Base-by-base conservation (phyloP, 1,140 invertebrate species). In the Ectropis grisescens region DNA sequence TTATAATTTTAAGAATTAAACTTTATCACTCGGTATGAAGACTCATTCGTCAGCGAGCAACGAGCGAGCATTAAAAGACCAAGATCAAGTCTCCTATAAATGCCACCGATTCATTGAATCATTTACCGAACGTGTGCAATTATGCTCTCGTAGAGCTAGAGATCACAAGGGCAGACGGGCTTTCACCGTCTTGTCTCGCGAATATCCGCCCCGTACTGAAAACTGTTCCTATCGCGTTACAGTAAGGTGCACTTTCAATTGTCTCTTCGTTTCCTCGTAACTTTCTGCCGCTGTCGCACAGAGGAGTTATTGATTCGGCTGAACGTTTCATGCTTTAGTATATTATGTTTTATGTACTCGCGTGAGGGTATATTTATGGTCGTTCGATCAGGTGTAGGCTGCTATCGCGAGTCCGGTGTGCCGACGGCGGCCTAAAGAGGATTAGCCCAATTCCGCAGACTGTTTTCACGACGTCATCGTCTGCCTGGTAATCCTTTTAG, bases 91-190 rank as follows among this genome's bases (percentile, higher is more conserved):
- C n/a, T n/a, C n/a, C 47, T 33, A 46, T 49, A 45, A 56, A 48
- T 53, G 50, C 47, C 36, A 54, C 41, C 57, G 54, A 61, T 58
- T 60, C 59, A 61, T 60, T 53, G 50, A 65, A 59, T 58, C 60
- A 47, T 60, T 75, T 53, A 58, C 58, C 51, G 59, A 57, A 59
- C 51, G 57, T 56, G 58, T 65, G 45, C 57, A 74, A 69, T 62
- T 69, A 62, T 60, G 56, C 59, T 66, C 66, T 64, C 62, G 53
- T 59, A 55, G 54, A 74, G 59, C 57, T 65, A 70, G 65, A 69
- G 60, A 71, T 70, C 70, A 65, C 58, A 71, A 70, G 66, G 68
- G 68, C 66, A 68, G 60, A 59, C 62, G 47, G 55, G 58, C 72
- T 78, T 78, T 78, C 72, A 72, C 70, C 62, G 49, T 47, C 58